These are phyloP conservation scores for Tryphoninae sp. DNA, from an alignment of 2,888 invertebrate species.

Conservation along the genomic window DNA sequence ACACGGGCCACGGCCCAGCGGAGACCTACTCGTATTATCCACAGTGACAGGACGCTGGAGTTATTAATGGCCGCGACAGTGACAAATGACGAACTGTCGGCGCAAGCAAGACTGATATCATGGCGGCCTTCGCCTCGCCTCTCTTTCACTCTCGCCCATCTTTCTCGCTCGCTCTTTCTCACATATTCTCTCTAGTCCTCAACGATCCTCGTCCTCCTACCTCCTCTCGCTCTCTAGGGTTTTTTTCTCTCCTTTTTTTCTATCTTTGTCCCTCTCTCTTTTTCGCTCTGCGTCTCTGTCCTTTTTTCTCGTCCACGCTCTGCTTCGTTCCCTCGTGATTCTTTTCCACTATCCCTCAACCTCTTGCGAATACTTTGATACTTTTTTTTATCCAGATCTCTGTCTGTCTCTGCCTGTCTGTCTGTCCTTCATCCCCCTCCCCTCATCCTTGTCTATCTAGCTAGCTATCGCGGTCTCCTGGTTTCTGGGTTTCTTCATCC, in stretches of 20 bases:
- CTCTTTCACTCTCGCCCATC: slow-evolving; percentile 69
- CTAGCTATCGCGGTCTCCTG: slow-evolving; percentile 32
- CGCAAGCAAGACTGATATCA: slow-evolving; percentile 82
- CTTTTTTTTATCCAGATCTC: slow-evolving; percentile 58
- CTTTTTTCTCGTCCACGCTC: slow-evolving; percentile 49
- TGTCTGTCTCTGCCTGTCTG: slow-evolving; percentile 42
- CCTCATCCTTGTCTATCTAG: slow-evolving; percentile 18
- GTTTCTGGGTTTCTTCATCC: slow-evolving; percentile 56
- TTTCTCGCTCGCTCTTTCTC: slow-evolving; percentile 65
- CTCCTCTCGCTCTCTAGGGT: slow-evolving; percentile 18
- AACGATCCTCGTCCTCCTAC: slow-evolving; percentile 14
- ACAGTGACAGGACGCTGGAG: slow-evolving; percentile 81
- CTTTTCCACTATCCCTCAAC: slow-evolving; percentile 65
- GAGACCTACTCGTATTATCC: slow-evolving; percentile 81
- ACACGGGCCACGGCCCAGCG: slow-evolving; percentile 71
- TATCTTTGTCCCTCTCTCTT: slow-evolving; percentile 29
- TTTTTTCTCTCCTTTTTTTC: slow-evolving; percentile 57
- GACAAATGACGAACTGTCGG: slow-evolving; percentile 82
- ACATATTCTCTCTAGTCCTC: slow-evolving; percentile 53
- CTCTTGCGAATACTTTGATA: slow-evolving; percentile 63
- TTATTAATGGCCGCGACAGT: slow-evolving; percentile 82
- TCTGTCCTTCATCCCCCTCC: slow-evolving; percentile 20
- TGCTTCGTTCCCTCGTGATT: slow-evolving; percentile 68
- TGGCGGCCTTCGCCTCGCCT: slow-evolving; percentile 79
- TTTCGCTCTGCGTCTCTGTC: slow-evolving; percentile 19